Percentiles rank a stretch among this genome's conserved stretches.
These are phyloP conservation scores for Onychostoma macrolepis DNA, from an alignment of 2,113 vertebrate genomes.

Conservation along the genomic window DNA sequence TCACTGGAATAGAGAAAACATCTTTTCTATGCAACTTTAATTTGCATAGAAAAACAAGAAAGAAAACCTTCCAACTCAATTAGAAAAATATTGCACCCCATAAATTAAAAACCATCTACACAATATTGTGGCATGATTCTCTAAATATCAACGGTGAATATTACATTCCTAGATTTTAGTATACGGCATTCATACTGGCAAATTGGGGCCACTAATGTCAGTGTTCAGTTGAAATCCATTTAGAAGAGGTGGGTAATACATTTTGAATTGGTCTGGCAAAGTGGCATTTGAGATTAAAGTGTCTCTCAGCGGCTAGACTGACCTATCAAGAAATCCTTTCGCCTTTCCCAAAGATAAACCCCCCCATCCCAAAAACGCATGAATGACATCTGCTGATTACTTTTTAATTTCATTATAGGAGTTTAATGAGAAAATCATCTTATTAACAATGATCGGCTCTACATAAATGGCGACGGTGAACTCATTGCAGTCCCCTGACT, in stretches of 20 bases:
- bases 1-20: background rate
- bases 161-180: background rate
- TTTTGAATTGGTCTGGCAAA: slow-evolving; percentile 52
- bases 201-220: slow-evolving; percentile 33
- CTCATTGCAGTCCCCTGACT: slow-evolving; percentile 36
- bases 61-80: background rate
- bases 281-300: slow-evolving; percentile 55
- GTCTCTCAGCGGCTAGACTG: slow-evolving; percentile 43
- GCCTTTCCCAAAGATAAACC: slow-evolving; percentile 39
- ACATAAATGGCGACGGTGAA: slow-evolving; percentile 43
- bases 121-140: background rate
- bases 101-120: background rate
- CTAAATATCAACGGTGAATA: background rate
- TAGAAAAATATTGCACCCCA: background rate
- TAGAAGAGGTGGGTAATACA: slow-evolving; percentile 46
- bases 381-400: slow-evolving; percentile 55
- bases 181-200: background rate
- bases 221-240: slow-evolving; percentile 51
- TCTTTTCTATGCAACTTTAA: background rate
- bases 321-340: slow-evolving; percentile 54
- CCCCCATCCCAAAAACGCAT: slow-evolving; percentile 40
- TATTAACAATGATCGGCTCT: slow-evolving; percentile 54
- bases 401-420: slow-evolving; percentile 56
- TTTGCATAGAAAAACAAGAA: background rate
- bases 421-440: slow-evolving; percentile 56